A percentile compares a stretch with the other conserved stretches of the same genome.
Evolutionary conservation across 1,140 invertebrate species (phyloP).

Genomic region (Chionoecetes opilio): DNA sequence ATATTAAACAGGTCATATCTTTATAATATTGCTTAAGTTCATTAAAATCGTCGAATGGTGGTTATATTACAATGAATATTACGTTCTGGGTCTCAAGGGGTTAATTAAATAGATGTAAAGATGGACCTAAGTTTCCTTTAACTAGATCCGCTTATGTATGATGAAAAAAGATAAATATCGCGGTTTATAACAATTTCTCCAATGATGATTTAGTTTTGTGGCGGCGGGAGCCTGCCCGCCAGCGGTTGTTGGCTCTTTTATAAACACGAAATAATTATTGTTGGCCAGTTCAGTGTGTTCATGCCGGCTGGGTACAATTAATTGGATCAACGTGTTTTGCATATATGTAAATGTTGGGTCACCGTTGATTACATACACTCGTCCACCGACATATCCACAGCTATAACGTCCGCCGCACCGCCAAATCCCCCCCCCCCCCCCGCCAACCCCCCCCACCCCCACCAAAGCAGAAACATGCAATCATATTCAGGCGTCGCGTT

Average conservation of each 20-base stretch:
- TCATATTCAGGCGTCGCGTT: not conserved
- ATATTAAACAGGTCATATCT: too few relatives aligned
- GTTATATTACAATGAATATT: too few relatives aligned
- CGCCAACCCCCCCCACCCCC: not conserved
- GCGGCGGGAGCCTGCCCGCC: not conserved
- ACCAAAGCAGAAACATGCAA: not conserved
- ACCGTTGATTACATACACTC: conserved; percentile 28
- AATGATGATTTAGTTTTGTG: conserved; percentile 2
- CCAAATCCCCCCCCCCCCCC: not conserved
- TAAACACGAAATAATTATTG: conserved; percentile 13
- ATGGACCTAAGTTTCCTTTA: too few relatives aligned
- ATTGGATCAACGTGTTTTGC: conserved; percentile 28
- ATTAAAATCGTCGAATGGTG: too few relatives aligned
- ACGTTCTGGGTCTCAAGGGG: too few relatives aligned
- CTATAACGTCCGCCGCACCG: not conserved
- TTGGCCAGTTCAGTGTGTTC: conserved; percentile 27
- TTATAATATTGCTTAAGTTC: too few relatives aligned
- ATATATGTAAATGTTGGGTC: conserved; percentile 30
- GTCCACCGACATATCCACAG: conserved; percentile 1
- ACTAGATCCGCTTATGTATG: too few relatives aligned
- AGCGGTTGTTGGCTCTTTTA: conserved; percentile 16
- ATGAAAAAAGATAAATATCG: not conserved
- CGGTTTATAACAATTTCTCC: not conserved
- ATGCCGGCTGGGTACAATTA: conserved; percentile 27
- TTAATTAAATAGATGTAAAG: too few relatives aligned